These are phyloP conservation scores for Remorina albescens DNA, from an alignment of 2,797 vertebrate genomes.

Conservation along the genomic window DNA sequence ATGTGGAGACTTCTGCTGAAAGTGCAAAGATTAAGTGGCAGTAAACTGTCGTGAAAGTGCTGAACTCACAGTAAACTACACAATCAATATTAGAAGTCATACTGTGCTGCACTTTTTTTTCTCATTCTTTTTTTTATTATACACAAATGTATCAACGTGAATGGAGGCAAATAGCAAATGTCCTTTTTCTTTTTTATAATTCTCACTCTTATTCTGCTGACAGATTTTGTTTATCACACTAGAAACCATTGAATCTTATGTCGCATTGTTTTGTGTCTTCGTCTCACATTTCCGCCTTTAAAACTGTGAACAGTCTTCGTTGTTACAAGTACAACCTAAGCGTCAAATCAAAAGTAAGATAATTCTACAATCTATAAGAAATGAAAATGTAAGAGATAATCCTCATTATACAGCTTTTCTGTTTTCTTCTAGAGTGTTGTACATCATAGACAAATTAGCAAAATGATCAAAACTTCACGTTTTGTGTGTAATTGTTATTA, in stretches of 20 bases:
- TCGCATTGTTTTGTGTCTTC: not conserved
- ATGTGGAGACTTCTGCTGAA: constrained; percentile 27
- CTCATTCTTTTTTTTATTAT: not conserved
- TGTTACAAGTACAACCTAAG: not conserved
- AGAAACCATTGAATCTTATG: not conserved
- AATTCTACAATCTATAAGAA: not conserved
- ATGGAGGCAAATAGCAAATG: not conserved
- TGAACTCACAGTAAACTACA: constrained; percentile 7
- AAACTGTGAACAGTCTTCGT: constrained; percentile 11
- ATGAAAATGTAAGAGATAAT: constrained; percentile 11
- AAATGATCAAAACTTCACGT: not conserved
- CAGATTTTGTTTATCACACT: not conserved
- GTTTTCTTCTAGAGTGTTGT: no score
- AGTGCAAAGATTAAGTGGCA: constrained; percentile 41
- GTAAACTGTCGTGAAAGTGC: constrained; percentile 9
- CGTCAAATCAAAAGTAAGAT: constrained; percentile 9
- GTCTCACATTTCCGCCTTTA: constrained; percentile 5
- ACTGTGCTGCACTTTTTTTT: not conserved
- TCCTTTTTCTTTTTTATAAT: not conserved
- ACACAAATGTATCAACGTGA: not conserved
- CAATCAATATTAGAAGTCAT: constrained; percentile 23
- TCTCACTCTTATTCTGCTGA: not conserved
- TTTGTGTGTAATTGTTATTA: not conserved
- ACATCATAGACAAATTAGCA: no score
- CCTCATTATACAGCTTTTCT: constrained; percentile 10